phyloP scores from a whole-genome alignment of 2,113 vertebrate genomes.

The Spheniscus mendiculus region DNA sequence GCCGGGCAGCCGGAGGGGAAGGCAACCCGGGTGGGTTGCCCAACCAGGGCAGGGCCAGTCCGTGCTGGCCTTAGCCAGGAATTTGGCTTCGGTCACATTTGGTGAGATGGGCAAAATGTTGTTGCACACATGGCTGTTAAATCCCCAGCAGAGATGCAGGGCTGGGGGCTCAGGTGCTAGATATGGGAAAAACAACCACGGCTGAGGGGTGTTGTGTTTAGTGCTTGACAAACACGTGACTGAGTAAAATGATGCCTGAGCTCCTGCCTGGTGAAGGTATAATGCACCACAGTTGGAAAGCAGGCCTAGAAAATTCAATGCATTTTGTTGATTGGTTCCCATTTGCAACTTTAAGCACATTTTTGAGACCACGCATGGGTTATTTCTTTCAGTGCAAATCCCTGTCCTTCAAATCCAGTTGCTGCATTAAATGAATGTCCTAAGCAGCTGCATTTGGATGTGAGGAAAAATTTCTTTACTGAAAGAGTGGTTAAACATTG shows the following conservation, averaged over 20 bases:
- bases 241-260: background rate
- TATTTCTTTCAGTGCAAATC: background rate
- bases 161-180: background rate
- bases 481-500: no score
- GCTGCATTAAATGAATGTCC: background rate
- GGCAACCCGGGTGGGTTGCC: background rate
- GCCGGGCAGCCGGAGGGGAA: background rate
- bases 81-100: background rate
- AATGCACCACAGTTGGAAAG: background rate
- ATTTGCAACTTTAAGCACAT: background rate
- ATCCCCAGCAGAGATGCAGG: background rate
- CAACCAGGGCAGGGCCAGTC: background rate
- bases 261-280: background rate
- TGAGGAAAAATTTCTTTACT: no score
- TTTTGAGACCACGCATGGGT: background rate
- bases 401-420: background rate
- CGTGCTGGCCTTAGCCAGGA: background rate
- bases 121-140: background rate
- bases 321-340: background rate
- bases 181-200: rapidly evolving
- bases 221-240: background rate
- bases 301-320: background rate
- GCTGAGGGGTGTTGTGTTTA: background rate
- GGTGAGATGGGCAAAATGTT: background rate
- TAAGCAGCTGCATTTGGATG: background rate